phyloP scores from a whole-genome alignment of 2,113 vertebrate species.

The Eptesicus fuscus region DNA sequence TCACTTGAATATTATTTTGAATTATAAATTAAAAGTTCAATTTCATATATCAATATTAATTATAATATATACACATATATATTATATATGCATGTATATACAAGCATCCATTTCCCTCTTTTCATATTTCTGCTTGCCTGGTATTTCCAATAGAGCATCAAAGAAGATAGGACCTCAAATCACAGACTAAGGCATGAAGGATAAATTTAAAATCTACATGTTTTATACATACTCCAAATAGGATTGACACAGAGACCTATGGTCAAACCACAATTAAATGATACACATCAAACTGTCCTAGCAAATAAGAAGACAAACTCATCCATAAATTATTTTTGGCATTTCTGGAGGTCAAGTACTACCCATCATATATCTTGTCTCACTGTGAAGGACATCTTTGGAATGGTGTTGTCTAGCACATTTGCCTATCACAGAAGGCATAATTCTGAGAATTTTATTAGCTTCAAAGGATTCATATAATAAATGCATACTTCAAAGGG shows the following conservation, averaged over 20 bases:
- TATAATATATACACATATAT: neutral
- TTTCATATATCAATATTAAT: neutral
- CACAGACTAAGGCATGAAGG: neutral
- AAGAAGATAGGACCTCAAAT: neutral
- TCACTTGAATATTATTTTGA: neutral
- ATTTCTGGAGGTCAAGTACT: neutral
- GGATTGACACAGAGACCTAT: neutral
- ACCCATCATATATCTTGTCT: neutral
- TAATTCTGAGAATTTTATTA: slow-evolving; percentile 15
- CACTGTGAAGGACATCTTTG: neutral
- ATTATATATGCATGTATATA: neutral
- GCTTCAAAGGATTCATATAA: neutral
- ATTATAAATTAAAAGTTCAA: neutral
- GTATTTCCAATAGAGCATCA: neutral
- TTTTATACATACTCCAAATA: neutral
- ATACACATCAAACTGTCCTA: neutral
- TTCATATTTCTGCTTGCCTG: neutral
- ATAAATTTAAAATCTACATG: neutral
- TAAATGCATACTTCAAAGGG: neutral
- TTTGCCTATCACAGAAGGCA: neutral
- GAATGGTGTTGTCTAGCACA: neutral
- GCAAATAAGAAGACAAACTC: neutral
- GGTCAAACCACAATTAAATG: neutral
- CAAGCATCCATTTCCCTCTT: neutral
- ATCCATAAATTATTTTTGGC: neutral